phyloP scores from a whole-genome alignment of 1,140 invertebrate genomes.

The Drosophila lini region DNA sequence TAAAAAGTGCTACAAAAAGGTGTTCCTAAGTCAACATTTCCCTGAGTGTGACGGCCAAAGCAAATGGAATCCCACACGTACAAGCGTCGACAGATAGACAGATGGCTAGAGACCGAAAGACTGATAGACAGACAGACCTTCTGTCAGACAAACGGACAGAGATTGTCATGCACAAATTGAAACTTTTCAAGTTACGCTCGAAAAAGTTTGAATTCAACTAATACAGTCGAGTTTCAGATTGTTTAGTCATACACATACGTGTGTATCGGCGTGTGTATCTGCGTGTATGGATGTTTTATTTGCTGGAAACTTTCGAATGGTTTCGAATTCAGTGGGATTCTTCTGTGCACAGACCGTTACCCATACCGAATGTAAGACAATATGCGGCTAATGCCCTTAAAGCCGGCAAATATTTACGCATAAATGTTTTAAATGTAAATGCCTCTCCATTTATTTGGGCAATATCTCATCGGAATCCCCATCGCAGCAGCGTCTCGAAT shows the following conservation, averaged over 20 bases:
- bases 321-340: slow-evolving; percentile 53
- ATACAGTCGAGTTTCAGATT: slow-evolving; percentile 51
- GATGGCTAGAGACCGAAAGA: slow-evolving; percentile 27
- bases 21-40: slow-evolving; percentile 20
- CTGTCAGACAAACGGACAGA: slow-evolving; percentile 12
- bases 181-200: slow-evolving; percentile 73
- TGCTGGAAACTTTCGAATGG: slow-evolving; percentile 52
- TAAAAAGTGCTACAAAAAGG: neutral
- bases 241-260: slow-evolving; percentile 32
- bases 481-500: slow-evolving; percentile 50
- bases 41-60: slow-evolving; percentile 22
- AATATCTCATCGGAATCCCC: slow-evolving; percentile 48
- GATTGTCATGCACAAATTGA: slow-evolving; percentile 70
- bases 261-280: slow-evolving; percentile 13
- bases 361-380: slow-evolving; percentile 37
- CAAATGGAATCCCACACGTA: slow-evolving; percentile 42
- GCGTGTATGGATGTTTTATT: slow-evolving; percentile 55
- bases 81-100: slow-evolving; percentile 34
- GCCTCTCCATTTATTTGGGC: slow-evolving; percentile 58
- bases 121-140: slow-evolving; percentile 15
- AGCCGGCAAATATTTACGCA: slow-evolving; percentile 61
- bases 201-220: slow-evolving; percentile 69
- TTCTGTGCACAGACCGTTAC: slow-evolving; percentile 26
- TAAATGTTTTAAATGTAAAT: slow-evolving; percentile 76
- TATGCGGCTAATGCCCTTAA: slow-evolving; percentile 53